Evolutionary conservation across 1,140 invertebrate species (phyloP), one percentile per base, ranked within the genome.

Genomic region (Cherax destructor): DNA sequence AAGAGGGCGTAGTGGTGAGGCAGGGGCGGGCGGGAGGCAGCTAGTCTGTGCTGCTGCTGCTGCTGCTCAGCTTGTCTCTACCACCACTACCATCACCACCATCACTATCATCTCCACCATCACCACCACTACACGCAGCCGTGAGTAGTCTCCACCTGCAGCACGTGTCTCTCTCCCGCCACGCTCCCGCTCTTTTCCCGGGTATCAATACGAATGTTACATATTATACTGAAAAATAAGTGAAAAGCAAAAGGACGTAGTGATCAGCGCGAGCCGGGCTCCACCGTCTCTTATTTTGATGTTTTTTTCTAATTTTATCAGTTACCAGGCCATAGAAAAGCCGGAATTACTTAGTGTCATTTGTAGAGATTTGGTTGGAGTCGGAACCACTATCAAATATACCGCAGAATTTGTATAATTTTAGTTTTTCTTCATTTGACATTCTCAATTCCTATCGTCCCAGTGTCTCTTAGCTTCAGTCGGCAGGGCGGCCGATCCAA

Each of bases 251-350:
- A 91, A 91, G 89, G 74, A 91, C 89, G 76, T 91, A 91, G 89
- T 91, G 89, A 91, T 91, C 89, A 91, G 89, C 41, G 69, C 59
- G 79, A 72, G 50, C 30, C 72, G 93, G 72, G 94, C 92, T 59
- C 93, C 91, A 84, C 94, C 94, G 65, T 95, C 94, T 6, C 30
- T 91, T 80, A 78, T 88, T 89, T 86, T 59, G 24, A 30, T 21
- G 21, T 21, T 61, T 92, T 80, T 87, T 78, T 69, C 79, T 61
- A 52, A 49, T 78, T 6, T 88, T 88, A 69, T 84, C 21, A 41
- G 16, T 47, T 83, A 76, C 24, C 49, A 83, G 78, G 84, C 81
- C 72, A 52, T 61, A 52, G 30, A 24, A 41, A 76, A 52, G 52
- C n/a, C 50, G 41, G 21, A 24, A 61, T 74, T 24, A 47, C 4